Evolutionary conservation across 2,113 vertebrate genomes (phyloP).

Genomic region (Corydoras sp.): DNA sequence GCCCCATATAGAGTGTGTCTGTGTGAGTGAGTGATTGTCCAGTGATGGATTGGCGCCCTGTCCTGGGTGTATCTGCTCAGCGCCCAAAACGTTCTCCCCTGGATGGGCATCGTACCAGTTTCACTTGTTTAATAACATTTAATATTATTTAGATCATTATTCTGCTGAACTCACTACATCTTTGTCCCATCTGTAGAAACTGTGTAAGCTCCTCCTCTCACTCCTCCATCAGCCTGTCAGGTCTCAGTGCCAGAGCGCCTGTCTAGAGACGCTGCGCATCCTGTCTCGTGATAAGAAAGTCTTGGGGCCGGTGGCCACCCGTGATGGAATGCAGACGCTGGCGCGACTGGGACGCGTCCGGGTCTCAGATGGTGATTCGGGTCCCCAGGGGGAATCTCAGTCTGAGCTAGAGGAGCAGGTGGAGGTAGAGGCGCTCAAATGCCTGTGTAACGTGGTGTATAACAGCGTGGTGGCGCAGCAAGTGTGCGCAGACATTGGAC

Average conservation of each 20-base stretch:
- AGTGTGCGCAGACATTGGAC: conserved; percentile 82
- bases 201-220: conserved; percentile 79
- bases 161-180: not conserved
- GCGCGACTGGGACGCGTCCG: conserved; percentile 73
- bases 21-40: not conserved
- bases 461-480: conserved; percentile 89
- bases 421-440: conserved; percentile 94
- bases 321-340: conserved; percentile 82
- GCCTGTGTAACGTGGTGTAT: conserved; percentile 93
- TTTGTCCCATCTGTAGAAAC: conserved; percentile 67
- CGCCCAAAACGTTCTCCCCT: too few relatives aligned
- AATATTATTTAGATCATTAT: too few relatives aligned
- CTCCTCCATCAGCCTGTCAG: conserved; percentile 73
- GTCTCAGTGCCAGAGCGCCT: conserved; percentile 79
- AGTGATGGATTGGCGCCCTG: too few relatives aligned
- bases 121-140: too few relatives aligned
- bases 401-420: conserved; percentile 73
- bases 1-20: not conserved
- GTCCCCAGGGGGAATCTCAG: conserved; percentile 48
- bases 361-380: conserved; percentile 11
- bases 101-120: too few relatives aligned
- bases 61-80: too few relatives aligned
- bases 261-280: conserved; percentile 90
- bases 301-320: conserved; percentile 86
- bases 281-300: conserved; percentile 90